These are phyloP conservation scores for Mylabris phalerata DNA, from an alignment of 1,140 invertebrate species.

Conservation along the genomic window DNA sequence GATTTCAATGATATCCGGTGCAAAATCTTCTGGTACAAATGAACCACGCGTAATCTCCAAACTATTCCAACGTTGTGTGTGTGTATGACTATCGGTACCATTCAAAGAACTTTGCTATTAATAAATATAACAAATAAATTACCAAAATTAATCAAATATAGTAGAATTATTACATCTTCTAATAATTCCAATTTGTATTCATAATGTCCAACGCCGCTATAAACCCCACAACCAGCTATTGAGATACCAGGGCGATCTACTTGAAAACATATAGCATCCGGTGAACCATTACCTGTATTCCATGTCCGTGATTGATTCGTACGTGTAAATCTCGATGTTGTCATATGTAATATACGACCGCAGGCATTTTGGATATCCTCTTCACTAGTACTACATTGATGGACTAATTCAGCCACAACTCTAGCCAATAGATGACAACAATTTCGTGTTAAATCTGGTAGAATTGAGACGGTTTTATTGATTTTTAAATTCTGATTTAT, in stretches of 20 bases:
- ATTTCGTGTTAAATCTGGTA: constrained; percentile 64
- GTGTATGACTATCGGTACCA: constrained; percentile 44
- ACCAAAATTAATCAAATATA: constrained; percentile 25
- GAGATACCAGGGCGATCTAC: constrained; percentile 86
- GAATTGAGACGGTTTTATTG: constrained; percentile 48
- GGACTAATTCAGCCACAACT: constrained; percentile 82
- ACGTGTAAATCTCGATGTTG: constrained; percentile 84
- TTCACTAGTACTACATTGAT: constrained; percentile 62
- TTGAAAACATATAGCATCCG: constrained; percentile 92
- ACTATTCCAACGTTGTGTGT: constrained; percentile 64
- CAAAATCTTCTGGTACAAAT: constrained; percentile 69
- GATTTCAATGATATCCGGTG: constrained; percentile 74
- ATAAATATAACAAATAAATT: neutral
- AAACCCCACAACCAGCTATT: constrained; percentile 83
- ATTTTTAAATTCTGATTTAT: constrained; percentile 54
- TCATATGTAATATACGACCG: constrained; percentile 68
- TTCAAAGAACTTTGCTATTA: constrained; percentile 37
- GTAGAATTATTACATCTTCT: constrained; percentile 57
- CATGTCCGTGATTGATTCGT: constrained; percentile 84
- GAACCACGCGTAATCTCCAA: constrained; percentile 65
- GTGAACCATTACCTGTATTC: constrained; percentile 95
- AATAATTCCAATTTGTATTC: constrained; percentile 89
- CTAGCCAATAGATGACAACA: constrained; percentile 80
- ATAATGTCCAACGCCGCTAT: constrained; percentile 78
- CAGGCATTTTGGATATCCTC: constrained; percentile 58